A percentile compares a stretch with the other conserved stretches of the same genome.
These are phyloP conservation scores for Linepithema humile DNA, from an alignment of 1,140 invertebrate species.

Conservation along the genomic window DNA sequence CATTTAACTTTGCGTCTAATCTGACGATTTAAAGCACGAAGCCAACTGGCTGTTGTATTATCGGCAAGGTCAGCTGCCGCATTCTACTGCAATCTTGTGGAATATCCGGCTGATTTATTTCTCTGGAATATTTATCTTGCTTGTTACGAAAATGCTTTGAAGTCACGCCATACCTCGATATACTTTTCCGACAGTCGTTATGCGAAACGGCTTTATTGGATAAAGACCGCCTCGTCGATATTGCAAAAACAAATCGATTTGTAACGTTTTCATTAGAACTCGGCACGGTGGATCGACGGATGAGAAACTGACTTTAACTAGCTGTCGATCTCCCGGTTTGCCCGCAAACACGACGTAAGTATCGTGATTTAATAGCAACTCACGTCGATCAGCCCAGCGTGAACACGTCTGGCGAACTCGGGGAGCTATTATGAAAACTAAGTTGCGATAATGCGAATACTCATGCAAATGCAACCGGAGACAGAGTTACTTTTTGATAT, in stretches of 20 bases:
- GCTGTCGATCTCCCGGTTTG: constrained; percentile 26
- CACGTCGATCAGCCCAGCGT: constrained; percentile 4
- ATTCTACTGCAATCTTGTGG: not conserved
- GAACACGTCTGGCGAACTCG: not conserved
- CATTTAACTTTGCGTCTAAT: constrained; percentile 16
- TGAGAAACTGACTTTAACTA: constrained; percentile 10
- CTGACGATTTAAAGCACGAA: not conserved
- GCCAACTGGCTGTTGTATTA: not conserved
- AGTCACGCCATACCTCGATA: not conserved
- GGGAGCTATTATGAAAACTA: constrained; percentile 30
- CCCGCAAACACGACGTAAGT: not conserved
- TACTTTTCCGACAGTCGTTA: not conserved
- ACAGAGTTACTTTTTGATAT: constrained; percentile 30
- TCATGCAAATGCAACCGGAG: constrained; percentile 42
- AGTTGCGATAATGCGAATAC: constrained; percentile 42
- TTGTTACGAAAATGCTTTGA: not conserved
- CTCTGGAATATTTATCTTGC: not conserved
- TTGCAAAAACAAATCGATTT: constrained; percentile 24
- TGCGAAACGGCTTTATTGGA: not conserved
- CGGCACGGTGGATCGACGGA: constrained; percentile 1
- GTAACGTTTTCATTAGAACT: constrained; percentile 33
- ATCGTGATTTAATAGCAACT: constrained; percentile 42
- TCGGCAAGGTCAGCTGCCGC: not conserved
- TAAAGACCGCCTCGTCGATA: not conserved
- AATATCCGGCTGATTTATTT: too few relatives aligned